Base-by-base conservation (phyloP, 2,797 vertebrate species). In the Brotula barbata region DNA sequence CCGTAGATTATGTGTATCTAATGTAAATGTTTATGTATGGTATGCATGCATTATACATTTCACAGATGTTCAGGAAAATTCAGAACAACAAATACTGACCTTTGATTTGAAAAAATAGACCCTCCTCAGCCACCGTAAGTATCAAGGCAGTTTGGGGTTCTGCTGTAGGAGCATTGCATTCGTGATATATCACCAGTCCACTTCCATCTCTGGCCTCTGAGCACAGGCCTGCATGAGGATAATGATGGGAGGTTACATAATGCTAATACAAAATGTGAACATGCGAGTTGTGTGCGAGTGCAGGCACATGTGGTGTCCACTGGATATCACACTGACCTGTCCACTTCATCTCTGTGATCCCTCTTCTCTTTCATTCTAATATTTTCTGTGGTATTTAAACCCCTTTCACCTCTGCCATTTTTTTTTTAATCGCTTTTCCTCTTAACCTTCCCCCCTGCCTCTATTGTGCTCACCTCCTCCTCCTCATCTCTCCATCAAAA, bases 131-230 rank as follows among this genome's bases (percentile, higher is more conserved):
- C 52, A 44, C 57, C 78, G 48, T 71, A 78, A 79, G 55, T 78
- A 73, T 3, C 7, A n/a, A n/a, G n/a, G 69, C 73, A 75, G 71
- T 82, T 82, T 73, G 68, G 54, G 78, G 77, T 79, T 79, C 56
- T 52, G 49, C 59, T 64, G 46, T 34, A 71, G 67, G 81, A 78
- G 63, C 83, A 69, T 28, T 67, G 49, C 50, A 60, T 73, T 75
- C 57, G 78, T 45, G 70, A 77, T 51, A 59, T 63, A 64, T 71
- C 68, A 66, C 37, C 28, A 17, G 13, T 68, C 71, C 58, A 53
- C 57, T 51, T 69, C 44, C 7, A 28, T 65, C 47, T 40, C 22
- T 40, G 17, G n/a, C n/a, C 25, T 36, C 48, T 42, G 44, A 75
- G 75, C 77, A 66, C 42, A 54, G 21, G 15, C 53, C 40, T 44